Evolutionary conservation across 2,888 invertebrate genomes (phyloP), one percentile per base, ranked within the genome.

Genomic region (Sinopyrophorus schimmeli): DNA sequence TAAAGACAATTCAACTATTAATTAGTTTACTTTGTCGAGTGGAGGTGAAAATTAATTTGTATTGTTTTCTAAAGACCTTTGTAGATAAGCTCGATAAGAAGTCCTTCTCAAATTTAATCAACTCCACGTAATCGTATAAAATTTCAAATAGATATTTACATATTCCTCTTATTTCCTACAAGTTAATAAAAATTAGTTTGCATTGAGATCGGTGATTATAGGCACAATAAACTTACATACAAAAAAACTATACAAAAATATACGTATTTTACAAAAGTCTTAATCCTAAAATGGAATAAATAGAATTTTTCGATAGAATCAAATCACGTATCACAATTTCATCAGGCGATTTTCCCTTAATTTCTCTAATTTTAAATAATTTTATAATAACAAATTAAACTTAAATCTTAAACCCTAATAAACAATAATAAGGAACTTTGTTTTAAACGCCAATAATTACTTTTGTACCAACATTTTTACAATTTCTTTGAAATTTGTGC

Each of bases 291-390:
- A 26, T 27, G 24, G 30, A 48, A 48, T 48, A 48, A 48, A 48
- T 48, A 48, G 14, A 31, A 42, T 37, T 48, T n/a, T 48, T 42
- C 28, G 42, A 48, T 42, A 41, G 37, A 40, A 41, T 40, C 48
- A 37, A 42, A 35, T 42, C 39, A 21, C 28, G 28, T 50, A 50
- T 50, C 49, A 50, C 49, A 50, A 43, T 50, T 50, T 43, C 18
- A 37, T 50, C 43, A 50, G 49, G 49, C 49, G 39, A 21, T 32
- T 30, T 11, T 30, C 23, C 30, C 11, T 10, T 34, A 20, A 7
- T 20, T 7, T 17, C 10, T 11, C 5, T 31, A 10, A 17, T 20
- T 12, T 10, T 16, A 7, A 20, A 11, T 32, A 24, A 35, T 21
- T 3, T 21, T 3, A 21, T 3, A 23, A 9, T 35, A 3, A 35